Evolutionary conservation across 1,140 invertebrate species (phyloP).

Genomic region (Trichoplusia ni): DNA sequence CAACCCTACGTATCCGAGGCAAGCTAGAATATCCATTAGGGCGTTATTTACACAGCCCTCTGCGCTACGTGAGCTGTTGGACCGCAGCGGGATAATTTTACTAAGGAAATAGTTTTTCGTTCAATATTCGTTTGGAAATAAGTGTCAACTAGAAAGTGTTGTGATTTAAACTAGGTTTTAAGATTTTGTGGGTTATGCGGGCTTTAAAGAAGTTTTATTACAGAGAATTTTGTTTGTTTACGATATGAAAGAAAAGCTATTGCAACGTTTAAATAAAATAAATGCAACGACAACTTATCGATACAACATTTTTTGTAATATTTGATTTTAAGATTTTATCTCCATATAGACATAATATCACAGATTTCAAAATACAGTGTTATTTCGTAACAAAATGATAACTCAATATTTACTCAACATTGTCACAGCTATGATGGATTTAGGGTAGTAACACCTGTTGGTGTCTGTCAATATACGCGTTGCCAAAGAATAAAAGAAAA

Average conservation of each 20-base stretch:
- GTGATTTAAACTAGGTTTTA: constrained; percentile 3
- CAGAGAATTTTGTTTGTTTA: too few species aligned
- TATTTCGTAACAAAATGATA: constrained; percentile 17
- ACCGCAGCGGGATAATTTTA: constrained; percentile 60
- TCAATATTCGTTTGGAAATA: constrained; percentile 34
- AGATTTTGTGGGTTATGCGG: not conserved
- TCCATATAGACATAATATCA: not conserved
- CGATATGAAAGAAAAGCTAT: too few species aligned
- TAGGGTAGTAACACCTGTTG: constrained; percentile 29
- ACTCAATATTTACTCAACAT: constrained; percentile 28
- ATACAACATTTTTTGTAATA: too few species aligned
- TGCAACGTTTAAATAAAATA: too few species aligned
- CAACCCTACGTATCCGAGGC: constrained; percentile 41
- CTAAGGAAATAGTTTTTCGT: constrained; percentile 52
- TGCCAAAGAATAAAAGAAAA: constrained; percentile 6
- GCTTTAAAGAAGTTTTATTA: too few species aligned
- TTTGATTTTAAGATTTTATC: too few species aligned
- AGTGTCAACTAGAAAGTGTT: not conserved
- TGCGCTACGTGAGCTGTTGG: constrained; percentile 54
- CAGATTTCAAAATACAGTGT: not conserved
- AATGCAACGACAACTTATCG: too few species aligned
- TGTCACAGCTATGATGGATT: constrained; percentile 27
- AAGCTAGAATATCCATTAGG: constrained; percentile 72
- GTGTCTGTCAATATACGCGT: constrained; percentile 19
- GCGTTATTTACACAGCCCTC: constrained; percentile 70